Base-by-base conservation (phyloP, 2,888 invertebrate genomes). In the Amiota minor region DNA sequence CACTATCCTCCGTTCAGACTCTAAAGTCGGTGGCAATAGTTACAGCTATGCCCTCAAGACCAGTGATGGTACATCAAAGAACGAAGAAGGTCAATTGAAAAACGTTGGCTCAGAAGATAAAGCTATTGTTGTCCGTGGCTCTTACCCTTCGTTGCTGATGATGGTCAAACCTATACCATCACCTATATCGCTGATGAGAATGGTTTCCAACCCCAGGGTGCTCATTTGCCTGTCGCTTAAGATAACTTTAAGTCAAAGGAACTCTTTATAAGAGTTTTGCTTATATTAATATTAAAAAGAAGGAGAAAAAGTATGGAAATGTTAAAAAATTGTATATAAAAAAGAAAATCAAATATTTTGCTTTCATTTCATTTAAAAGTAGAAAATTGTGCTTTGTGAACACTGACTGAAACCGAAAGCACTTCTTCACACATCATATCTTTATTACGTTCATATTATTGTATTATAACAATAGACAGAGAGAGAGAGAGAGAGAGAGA, bases 11-110 rank as follows among this genome's bases (percentile, higher is more conserved):
- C 75, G 75, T 16, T 78, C 77, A 14, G 78, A 78, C 16, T 89
- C 89, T 70, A 91, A 93, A 83, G 93, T 91, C 72, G 92, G 92
- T 72, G 83, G 91, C 11, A 92, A 91, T 78, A 89, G 91, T 50
- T 93, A 92, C 88, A 91, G 89, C 78, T 93, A 72, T 53, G 62
- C 78, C 67, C 74, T 74, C 53, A 81, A 79, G 45, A 85, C 83
- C 62, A 85, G 85, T 67, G 86, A 87, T 77, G 86, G 86, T 23
- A 74, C 75, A 18, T 71, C 77, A 46, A 78, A 75, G 55, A 56
- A 78, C 35, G 86, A 82, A 74, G 46, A 77, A 53, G 87, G 84
- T 53, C 70, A 78, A 35, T 73, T 85, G 67, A 79, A 78, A 68
- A 78, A 79, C 49, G 20, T 79, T 11, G 82, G 82, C 50, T 46